Base-by-base conservation (phyloP, 2,113 vertebrate genomes). In the Crocuta crocuta region DNA sequence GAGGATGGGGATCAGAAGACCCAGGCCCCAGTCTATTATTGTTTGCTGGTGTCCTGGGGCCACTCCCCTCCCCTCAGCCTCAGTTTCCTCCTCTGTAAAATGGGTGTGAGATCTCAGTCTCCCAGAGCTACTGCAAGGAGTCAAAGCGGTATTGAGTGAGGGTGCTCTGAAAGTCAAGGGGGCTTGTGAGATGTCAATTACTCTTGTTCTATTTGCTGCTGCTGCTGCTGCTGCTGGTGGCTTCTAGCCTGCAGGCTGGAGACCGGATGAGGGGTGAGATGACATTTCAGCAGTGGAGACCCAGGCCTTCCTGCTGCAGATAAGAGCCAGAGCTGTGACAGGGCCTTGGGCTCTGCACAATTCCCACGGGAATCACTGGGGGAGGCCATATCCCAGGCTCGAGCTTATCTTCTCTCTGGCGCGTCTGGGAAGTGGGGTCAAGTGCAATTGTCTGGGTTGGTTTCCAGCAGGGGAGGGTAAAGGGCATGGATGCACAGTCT, bases 341-440 rank as follows among this genome's bases (percentile, higher is more conserved):
- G 80, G 74, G 96, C 81, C 48, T 91, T 16, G 1, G 71, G 84
- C 76, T 93, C 17, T 11, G 43, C 28, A n/a, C 76, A 65, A 80
- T 98, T 98, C 98, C 98, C 97, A 98, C 94, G 97, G 98, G 97
- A 98, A 98, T 91, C 0, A 5, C 83, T 79, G 87, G 55, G 89
- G 95, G 91, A 95, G 94, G 97, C 80, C 92, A 43, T 31, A 10
- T 71, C 87, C 78, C 63, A 93, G 94, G 33, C 88, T 84, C 43
- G 1, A 31, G 95, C 90, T 97, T 98, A 98, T 98, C 97, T 98
- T 84, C 48, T 55, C 87, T 82, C n/a, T 28, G n/a, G 81, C 19
- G 28, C 10, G 92, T 90, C 95, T 82, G 91, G 84, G 86, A 95
- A 98, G 97, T 71, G 88, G 95, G 98, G 98, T 98, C 97, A 97